phyloP scores from a whole-genome alignment of 2,797 vertebrate species.

The Morelia viridis region DNA sequence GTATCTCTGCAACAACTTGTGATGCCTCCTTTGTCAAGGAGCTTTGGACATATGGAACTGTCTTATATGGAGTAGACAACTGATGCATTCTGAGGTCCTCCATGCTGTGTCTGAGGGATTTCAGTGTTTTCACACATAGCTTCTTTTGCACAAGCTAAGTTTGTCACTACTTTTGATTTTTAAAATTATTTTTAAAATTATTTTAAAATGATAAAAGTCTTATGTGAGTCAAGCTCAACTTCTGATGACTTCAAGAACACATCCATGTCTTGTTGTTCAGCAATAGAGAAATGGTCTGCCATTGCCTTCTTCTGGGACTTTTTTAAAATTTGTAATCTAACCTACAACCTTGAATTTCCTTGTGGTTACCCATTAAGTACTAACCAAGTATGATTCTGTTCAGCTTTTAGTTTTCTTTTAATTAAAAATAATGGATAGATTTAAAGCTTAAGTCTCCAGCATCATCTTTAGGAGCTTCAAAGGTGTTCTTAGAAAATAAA shows the following conservation, averaged over 20 bases:
- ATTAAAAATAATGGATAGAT: background rate
- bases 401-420: background rate
- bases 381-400: background rate
- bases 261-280: background rate
- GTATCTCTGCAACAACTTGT: background rate
- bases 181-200: background rate
- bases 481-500: background rate
- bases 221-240: background rate
- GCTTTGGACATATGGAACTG: background rate
- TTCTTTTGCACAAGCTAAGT: background rate
- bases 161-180: background rate
- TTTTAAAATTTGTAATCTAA: background rate
- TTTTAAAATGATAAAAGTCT: background rate
- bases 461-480: background rate
- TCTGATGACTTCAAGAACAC: background rate
- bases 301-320: background rate
- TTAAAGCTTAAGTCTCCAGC: background rate
- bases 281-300: background rate
- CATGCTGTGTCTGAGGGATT: background rate
- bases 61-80: background rate
- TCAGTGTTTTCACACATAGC: background rate
- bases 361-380: background rate
- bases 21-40: background rate
- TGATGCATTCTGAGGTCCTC: background rate
- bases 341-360: background rate